Conservation (phyloP, 2,797 vertebrate species). For the Gobionotothen gibberifrons region DNA sequence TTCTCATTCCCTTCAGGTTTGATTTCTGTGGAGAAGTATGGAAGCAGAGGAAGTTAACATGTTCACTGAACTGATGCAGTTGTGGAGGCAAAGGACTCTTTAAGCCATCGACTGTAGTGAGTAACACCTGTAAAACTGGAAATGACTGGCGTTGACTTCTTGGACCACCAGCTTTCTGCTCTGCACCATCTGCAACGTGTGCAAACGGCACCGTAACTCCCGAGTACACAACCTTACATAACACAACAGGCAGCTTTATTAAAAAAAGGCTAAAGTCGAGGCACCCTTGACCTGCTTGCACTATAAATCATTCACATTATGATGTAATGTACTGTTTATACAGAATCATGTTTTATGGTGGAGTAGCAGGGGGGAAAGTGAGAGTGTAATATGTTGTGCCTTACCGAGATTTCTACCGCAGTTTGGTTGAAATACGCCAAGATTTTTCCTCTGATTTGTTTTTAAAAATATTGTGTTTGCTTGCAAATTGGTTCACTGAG, state of each 20-base stretch:
- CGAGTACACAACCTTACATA: slow-evolving; percentile 50
- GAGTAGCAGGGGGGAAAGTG: slow-evolving; percentile 1
- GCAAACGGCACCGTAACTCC: slow-evolving; percentile 39
- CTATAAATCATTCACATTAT: slow-evolving; percentile 49
- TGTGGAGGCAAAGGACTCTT: slow-evolving; percentile 33
- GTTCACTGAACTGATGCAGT: slow-evolving; percentile 11
- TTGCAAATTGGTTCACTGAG: slow-evolving; percentile 18
- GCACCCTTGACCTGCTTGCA: slow-evolving; percentile 56
- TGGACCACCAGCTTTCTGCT: slow-evolving; percentile 51
- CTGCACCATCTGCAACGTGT: slow-evolving; percentile 55
- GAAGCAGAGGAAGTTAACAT: slow-evolving; percentile 16
- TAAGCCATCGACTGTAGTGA: slow-evolving; percentile 32
- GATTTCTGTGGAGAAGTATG: slow-evolving; percentile 28
- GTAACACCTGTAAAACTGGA: slow-evolving; percentile 20
- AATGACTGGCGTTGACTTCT: slow-evolving; percentile 5
- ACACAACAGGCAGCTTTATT: slow-evolving; percentile 58
- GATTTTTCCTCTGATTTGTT: slow-evolving; percentile 34
- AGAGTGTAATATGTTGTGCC: slow-evolving; percentile 67
- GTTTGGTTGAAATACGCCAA: slow-evolving; percentile 54
- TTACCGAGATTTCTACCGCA: slow-evolving; percentile 73
- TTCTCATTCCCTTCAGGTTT: slow-evolving; percentile 51
- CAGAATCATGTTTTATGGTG: slow-evolving; percentile 22
- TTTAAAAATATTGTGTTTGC: slow-evolving; percentile 30
- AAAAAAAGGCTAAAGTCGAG: slow-evolving; percentile 47
- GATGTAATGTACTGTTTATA: slow-evolving; percentile 52